Evolutionary conservation across 2,797 vertebrate species (phyloP), one percentile per base, ranked within the genome.

Genomic region (Oophaga sylvatica): DNA sequence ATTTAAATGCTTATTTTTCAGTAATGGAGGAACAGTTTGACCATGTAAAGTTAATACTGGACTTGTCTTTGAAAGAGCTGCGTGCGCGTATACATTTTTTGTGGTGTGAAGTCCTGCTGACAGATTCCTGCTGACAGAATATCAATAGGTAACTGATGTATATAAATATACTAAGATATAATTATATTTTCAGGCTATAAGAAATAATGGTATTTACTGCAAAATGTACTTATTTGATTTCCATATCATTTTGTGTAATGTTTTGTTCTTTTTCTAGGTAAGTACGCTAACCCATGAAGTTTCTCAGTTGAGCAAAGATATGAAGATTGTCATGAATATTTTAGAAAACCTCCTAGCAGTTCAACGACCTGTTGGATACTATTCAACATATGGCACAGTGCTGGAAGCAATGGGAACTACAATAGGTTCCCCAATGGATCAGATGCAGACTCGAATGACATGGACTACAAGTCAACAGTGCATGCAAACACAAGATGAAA

Each of bases 271-370:
- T 2, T 53, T 88, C 67, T 91, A 96, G 96, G 95, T 96, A n/a
- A 93, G 92, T 83, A 90, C 90, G 3, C 87, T 96, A 93, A 94
- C 91, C 48, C 94, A 95, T 91, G 95, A 96, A 90, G 95, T 96
- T 48, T 95, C 94, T 17, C 95, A 95, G 29, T 81, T 96, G 88
- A 94, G 94, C 56, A 95, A 94, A 88, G 95, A 95, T 83, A 93
- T 96, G 93, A 95, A 91, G 91, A 95, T 90, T 11, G 89, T 95
- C 88, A 93, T 95, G 91, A 92, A 91, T n/a, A 93, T 96, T 88
- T 92, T 96, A 85, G 94, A 96, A 91, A 95, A 91, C 1, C 29
- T 94, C 9, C 90, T 95, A 11, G 90, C 91, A 0, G 84, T 93
- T 22, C 95, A 92, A 90, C 95, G 91, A 70, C 87, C 92, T 0